Conservation (phyloP, 2,797 vertebrate species). For the Chelidonichthys spinosus region DNA sequence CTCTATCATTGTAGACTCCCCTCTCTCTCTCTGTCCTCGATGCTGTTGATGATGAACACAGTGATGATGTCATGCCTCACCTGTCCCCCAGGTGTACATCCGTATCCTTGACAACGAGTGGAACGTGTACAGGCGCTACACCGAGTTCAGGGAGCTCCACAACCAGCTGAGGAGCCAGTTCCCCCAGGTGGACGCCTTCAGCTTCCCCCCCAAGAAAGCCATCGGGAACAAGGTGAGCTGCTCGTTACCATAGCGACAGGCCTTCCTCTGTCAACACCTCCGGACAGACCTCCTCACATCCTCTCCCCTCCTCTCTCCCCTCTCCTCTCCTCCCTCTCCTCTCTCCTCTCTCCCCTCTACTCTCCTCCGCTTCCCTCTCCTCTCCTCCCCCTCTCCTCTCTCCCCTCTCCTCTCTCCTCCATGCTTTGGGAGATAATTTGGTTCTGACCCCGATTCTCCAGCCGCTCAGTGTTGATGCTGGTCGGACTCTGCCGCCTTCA, state of each 20-base stretch:
- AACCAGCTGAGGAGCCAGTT: constrained; percentile 90
- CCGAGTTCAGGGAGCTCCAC: constrained; percentile 94
- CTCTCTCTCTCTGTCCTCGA: constrained; percentile 40
- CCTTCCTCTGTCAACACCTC: background rate
- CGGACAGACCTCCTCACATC: background rate
- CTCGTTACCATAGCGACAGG: background rate
- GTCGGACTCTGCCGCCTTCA: constrained; percentile 62
- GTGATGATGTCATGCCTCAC: constrained; percentile 8
- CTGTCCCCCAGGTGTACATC: constrained; percentile 90
- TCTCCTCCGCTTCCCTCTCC: background rate
- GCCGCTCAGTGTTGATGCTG: constrained; percentile 51
- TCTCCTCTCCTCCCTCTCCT: constrained; percentile 31
- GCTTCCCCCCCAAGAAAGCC: constrained; percentile 98
- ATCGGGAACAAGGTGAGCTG: constrained; percentile 96
- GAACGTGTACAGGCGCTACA: constrained; percentile 96
- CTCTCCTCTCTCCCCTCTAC: constrained; percentile 6
- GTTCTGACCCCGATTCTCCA: constrained; percentile 68
- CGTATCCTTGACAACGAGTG: constrained; percentile 98
- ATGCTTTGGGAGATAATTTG: constrained; percentile 73
- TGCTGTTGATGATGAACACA: constrained; percentile 6
- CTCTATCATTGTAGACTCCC: constrained; percentile 50
- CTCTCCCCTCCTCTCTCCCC: constrained; percentile 20
- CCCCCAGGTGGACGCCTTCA: constrained; percentile 91
- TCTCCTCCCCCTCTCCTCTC: constrained; percentile 38
- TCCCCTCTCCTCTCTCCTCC: constrained; percentile 29